Percentiles rank a stretch among this genome's conserved stretches.
phyloP scores from a whole-genome alignment of 2,888 invertebrate genomes.

The Apamea sordens region DNA sequence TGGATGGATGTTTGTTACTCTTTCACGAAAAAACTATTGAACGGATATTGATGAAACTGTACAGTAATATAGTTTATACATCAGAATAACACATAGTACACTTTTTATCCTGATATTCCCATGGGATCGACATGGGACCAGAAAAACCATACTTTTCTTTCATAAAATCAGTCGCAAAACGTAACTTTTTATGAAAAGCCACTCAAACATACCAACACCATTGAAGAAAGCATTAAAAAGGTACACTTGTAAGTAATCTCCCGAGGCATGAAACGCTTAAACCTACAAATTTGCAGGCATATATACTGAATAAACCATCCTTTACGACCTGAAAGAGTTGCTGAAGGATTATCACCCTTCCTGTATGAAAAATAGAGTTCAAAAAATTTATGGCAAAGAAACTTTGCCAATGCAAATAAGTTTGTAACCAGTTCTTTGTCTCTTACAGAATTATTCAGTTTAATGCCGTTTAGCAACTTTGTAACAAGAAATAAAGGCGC shows the following conservation, averaged over 20 bases:
- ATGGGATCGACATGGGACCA: background rate
- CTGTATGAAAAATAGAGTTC: slow-evolving; percentile 12
- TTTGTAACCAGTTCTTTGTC: slow-evolving; percentile 52
- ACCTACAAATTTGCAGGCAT: slow-evolving; percentile 51
- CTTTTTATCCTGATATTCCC: too few species aligned
- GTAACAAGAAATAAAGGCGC: background rate
- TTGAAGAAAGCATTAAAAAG: slow-evolving; percentile 6
- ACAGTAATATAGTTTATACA: too few species aligned
- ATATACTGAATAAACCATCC: slow-evolving; percentile 50
- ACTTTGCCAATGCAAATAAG: slow-evolving; percentile 44
- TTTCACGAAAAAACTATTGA: too few species aligned
- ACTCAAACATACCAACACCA: background rate
- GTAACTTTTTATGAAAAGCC: background rate
- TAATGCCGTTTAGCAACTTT: slow-evolving; percentile 12
- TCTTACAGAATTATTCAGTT: slow-evolving; percentile 23
- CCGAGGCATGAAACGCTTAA: slow-evolving; percentile 40
- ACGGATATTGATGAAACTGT: too few species aligned
- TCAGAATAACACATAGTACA: too few species aligned
- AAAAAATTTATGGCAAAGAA: background rate
- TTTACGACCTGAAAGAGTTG: slow-evolving; percentile 41
- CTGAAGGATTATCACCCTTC: slow-evolving; percentile 41
- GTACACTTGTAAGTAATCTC: slow-evolving; percentile 17
- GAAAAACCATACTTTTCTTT: background rate
- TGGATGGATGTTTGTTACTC: too few species aligned
- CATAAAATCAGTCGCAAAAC: background rate